Percentiles rank a stretch among this genome's conserved stretches.
These are phyloP conservation scores for Myiagra hebetior DNA, from an alignment of 2,113 vertebrate genomes.

Conservation along the genomic window DNA sequence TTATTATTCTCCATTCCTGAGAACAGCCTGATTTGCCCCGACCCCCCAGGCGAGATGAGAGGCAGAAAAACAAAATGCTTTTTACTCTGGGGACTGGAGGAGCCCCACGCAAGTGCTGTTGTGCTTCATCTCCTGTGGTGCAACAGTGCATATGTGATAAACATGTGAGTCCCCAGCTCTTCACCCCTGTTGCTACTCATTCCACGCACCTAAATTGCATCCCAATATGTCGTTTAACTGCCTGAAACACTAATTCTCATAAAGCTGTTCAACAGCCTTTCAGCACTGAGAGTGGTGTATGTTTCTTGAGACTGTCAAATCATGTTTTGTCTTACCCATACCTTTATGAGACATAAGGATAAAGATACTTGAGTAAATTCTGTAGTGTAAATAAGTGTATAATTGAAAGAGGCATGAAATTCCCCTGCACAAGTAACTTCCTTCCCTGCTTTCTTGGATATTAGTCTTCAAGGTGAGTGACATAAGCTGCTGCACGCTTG, in stretches of 20 bases:
- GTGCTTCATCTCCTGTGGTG: not conserved
- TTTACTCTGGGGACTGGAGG: not conserved
- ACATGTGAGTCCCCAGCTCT: not conserved
- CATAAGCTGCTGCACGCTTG: not conserved
- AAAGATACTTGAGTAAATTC: not conserved
- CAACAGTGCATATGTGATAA: not conserved
- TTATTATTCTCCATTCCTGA: not conserved
- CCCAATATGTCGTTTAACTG: not conserved
- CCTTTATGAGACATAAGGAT: not conserved
- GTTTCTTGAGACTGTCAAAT: not conserved
- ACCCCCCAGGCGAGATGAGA: not conserved
- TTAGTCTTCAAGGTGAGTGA: not conserved
- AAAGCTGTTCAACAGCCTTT: not conserved
- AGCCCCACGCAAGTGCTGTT: not conserved
- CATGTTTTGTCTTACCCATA: not conserved
- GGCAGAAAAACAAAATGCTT: not conserved
- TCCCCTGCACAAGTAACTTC: not conserved
- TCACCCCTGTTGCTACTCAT: not conserved
- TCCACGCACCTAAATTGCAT: not conserved
- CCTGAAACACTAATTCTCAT: not conserved
- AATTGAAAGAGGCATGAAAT: not conserved
- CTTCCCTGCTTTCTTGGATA: not conserved
- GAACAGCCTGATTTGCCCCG: not conserved
- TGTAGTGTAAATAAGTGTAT: not conserved
- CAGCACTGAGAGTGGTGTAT: not conserved